A percentile compares a stretch with the other conserved stretches of the same genome.
Evolutionary conservation across 2,113 vertebrate genomes (phyloP).

Genomic region (Protomyctophum bolini): DNA sequence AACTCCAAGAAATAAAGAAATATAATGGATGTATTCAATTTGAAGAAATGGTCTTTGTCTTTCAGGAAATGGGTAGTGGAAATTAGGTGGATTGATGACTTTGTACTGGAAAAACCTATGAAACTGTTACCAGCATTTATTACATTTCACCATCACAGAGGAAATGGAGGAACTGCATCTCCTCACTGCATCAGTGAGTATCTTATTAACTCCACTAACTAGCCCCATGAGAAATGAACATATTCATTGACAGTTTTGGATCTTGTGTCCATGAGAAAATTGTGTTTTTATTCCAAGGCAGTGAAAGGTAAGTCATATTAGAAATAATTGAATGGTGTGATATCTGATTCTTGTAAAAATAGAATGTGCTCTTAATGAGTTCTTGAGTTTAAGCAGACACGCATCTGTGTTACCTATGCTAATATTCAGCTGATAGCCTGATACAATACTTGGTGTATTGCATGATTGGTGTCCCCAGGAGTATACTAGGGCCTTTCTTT

Average conservation of each 20-base stretch:
- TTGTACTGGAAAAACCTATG: conserved; percentile 93
- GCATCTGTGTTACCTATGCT: neutral
- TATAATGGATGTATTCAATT: conserved; percentile 17
- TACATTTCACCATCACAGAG: conserved; percentile 73
- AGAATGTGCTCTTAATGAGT: too few species aligned
- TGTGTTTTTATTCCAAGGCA: conserved; percentile 8
- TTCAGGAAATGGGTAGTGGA: conserved; percentile 62
- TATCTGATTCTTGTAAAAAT: neutral
- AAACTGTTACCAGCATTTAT: conserved; percentile 75
- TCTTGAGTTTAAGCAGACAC: too few species aligned
- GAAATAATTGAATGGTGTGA: neutral
- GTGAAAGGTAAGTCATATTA: conserved; percentile 7
- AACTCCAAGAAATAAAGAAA: neutral
- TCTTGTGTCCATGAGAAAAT: neutral
- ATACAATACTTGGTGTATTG: too few species aligned
- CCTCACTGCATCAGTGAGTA: conserved; percentile 90
- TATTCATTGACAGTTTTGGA: neutral
- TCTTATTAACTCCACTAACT: conserved; percentile 27
- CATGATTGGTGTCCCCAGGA: too few species aligned
- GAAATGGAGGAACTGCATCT: conserved; percentile 25
- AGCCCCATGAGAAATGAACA: conserved; percentile 9
- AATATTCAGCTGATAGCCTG: too few species aligned
- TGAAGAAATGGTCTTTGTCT: conserved; percentile 33
- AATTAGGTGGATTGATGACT: conserved; percentile 67
- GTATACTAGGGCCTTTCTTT: too few species aligned